A percentile compares a stretch with the other conserved stretches of the same genome.
phyloP scores from a whole-genome alignment of 2,888 invertebrate species.

The Clostera curtula region DNA sequence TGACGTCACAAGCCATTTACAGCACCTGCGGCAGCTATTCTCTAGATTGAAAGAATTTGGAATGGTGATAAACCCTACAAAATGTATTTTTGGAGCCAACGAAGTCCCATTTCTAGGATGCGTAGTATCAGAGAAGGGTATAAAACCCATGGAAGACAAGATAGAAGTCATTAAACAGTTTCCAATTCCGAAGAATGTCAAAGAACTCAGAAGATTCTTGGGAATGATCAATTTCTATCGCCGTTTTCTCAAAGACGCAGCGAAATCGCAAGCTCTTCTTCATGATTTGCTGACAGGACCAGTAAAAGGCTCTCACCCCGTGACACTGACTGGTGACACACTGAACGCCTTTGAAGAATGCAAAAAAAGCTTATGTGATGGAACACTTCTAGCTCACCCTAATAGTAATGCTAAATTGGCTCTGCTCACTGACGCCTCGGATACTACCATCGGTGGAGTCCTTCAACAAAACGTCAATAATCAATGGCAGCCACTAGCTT shows the following conservation, averaged over 20 bases:
- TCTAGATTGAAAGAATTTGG: slow-evolving; percentile 2
- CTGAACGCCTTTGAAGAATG: not conserved
- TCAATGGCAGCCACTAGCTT: slow-evolving; percentile 5
- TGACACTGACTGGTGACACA: not conserved
- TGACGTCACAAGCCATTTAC: not conserved
- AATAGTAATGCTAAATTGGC: slow-evolving; percentile 1
- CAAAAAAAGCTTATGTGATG: slow-evolving; percentile 1
- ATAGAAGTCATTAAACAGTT: not conserved
- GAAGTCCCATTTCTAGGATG: slow-evolving; percentile 5
- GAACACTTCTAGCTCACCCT: slow-evolving; percentile 3
- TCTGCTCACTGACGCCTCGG: slow-evolving; percentile 5
- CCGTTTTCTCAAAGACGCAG: not conserved
- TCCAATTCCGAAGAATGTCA: slow-evolving; percentile 1
- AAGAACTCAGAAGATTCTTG: slow-evolving; percentile 2
- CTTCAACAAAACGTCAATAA: slow-evolving; percentile 1
- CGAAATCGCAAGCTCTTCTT: not conserved
- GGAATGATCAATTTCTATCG: slow-evolving; percentile 5
- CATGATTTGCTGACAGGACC: slow-evolving; percentile 1
- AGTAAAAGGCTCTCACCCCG: not conserved
- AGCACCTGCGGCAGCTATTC: slow-evolving; percentile 2
- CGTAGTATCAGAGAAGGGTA: not conserved
- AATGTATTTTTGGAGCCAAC: slow-evolving; percentile 2
- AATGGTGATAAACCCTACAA: slow-evolving; percentile 1
- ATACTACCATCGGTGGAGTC: slow-evolving; percentile 4
- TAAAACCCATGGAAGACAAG: slow-evolving; percentile 1